Evolutionary conservation across 2,113 vertebrate species (phyloP).

Genomic region (Steatornis caripensis): DNA sequence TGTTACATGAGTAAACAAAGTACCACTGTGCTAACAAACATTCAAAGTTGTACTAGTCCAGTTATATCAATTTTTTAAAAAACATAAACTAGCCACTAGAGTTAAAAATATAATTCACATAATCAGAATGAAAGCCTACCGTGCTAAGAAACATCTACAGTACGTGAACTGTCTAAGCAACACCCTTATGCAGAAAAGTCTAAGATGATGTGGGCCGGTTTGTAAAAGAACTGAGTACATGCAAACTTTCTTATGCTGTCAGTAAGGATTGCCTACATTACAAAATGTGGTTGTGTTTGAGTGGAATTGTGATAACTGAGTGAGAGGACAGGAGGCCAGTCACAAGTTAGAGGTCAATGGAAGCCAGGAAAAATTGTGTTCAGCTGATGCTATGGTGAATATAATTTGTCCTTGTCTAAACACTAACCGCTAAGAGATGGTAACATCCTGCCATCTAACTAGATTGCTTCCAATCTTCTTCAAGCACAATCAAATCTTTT

Average conservation of each 20-base stretch:
- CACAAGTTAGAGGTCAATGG: slow-evolving; percentile 48
- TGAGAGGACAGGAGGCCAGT: slow-evolving; percentile 2
- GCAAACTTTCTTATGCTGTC: neutral
- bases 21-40: neutral
- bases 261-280: neutral
- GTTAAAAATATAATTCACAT: neutral
- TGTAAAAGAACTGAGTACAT: neutral
- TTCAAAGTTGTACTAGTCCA: neutral
- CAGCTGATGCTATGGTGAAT: slow-evolving; percentile 48
- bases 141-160: neutral
- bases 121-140: neutral
- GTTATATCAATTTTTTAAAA: neutral
- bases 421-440: slow-evolving; percentile 38
- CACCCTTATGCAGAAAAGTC: neutral
- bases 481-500: slow-evolving; percentile 27
- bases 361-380: slow-evolving; percentile 46
- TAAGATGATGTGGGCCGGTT: neutral
- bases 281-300: slow-evolving; percentile 47
- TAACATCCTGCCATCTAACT: slow-evolving; percentile 40
- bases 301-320: slow-evolving; percentile 29
- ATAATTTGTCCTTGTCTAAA: slow-evolving; percentile 59
- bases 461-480: slow-evolving; percentile 25
- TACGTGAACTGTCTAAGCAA: neutral
- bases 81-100: neutral
- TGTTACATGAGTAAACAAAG: neutral